Evolutionary conservation across 2,113 vertebrate species (phyloP).

Genomic region (Calidris pygmaea): DNA sequence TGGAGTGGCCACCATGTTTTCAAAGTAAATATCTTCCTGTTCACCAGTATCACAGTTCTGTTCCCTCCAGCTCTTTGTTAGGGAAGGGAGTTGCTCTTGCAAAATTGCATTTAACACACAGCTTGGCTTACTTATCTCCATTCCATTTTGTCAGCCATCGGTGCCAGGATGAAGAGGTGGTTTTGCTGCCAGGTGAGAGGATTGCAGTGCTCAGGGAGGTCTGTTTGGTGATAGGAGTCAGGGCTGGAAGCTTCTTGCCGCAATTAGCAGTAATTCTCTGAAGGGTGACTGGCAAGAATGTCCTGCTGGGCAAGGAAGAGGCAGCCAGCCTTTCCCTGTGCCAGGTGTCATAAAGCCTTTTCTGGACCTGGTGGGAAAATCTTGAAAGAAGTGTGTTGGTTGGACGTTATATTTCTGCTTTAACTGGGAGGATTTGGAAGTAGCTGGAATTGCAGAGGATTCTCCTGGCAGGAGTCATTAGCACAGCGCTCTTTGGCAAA

Average conservation of each 20-base stretch:
- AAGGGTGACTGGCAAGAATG: not conserved
- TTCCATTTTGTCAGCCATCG: not conserved
- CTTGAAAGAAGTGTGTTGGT: not conserved
- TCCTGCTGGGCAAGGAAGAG: not conserved
- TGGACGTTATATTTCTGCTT: not conserved
- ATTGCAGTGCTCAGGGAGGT: not conserved
- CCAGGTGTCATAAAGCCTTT: not conserved
- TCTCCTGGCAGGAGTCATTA: not conserved
- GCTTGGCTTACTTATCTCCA: not conserved
- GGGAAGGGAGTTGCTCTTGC: not conserved
- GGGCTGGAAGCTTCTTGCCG: not conserved
- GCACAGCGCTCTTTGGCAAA: not conserved
- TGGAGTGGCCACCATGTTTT: not conserved
- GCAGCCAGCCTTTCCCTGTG: not conserved
- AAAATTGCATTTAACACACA: not conserved
- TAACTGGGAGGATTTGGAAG: not conserved
- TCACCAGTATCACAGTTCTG: not conserved
- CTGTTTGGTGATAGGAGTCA: not conserved
- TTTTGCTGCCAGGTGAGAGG: not conserved
- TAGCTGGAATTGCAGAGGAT: not conserved
- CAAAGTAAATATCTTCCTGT: not conserved
- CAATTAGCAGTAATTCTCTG: not conserved
- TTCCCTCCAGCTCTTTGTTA: not conserved
- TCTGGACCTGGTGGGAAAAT: not conserved
- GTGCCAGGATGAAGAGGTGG: not conserved